Conservation (phyloP, 1,140 invertebrate genomes). For the Batillaria attramentaria region DNA sequence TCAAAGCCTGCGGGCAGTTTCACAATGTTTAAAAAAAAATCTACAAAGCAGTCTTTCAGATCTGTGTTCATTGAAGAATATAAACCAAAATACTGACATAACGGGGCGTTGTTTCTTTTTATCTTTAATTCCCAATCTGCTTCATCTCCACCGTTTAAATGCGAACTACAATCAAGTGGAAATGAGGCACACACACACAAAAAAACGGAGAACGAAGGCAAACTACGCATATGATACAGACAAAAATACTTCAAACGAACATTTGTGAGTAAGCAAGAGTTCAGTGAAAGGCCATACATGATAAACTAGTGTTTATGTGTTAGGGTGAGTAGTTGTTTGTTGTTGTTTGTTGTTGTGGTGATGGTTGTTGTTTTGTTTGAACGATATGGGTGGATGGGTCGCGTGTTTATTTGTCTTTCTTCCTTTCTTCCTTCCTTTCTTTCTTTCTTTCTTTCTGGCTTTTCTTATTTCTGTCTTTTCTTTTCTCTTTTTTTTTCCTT, state of each 20-base stretch:
- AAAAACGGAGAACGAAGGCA: neutral
- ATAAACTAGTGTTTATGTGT: constrained; percentile 9
- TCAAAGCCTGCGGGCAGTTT: too few species aligned
- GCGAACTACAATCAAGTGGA: too few species aligned
- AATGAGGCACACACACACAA: too few species aligned
- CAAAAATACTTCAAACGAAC: neutral
- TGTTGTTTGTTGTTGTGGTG: neutral
- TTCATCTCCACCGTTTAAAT: too few species aligned
- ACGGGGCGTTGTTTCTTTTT: too few species aligned
- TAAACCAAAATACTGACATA: too few species aligned
- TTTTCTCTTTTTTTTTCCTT: neutral
- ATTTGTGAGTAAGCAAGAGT: neutral
- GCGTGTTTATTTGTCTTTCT: neutral
- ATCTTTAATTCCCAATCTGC: too few species aligned
- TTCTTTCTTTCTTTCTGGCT: neutral
- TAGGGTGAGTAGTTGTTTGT: neutral
- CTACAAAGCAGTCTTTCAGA: too few species aligned
- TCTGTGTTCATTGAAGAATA: too few species aligned
- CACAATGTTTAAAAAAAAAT: too few species aligned
- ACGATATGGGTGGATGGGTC: neutral
- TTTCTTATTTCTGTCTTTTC: neutral
- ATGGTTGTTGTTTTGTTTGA: neutral
- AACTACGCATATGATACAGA: neutral
- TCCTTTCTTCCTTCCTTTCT: neutral
- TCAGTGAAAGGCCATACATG: neutral